phyloP scores from a whole-genome alignment of 2,888 invertebrate genomes.

The Bellardia pandia region DNA sequence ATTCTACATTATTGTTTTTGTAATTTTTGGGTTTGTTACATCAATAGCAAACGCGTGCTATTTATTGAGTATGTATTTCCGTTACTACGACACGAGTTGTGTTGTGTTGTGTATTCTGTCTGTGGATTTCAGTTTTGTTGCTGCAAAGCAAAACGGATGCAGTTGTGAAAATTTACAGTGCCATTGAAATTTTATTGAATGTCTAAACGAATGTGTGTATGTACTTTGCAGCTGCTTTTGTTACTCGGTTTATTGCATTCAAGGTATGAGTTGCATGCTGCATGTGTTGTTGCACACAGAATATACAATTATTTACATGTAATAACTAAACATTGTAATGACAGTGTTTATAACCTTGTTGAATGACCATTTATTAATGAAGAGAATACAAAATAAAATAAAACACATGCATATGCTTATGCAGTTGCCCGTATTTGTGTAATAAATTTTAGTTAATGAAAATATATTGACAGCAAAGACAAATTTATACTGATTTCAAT shows the following conservation, averaged over 20 bases:
- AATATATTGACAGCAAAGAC: slow-evolving; percentile 62
- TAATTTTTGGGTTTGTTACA: slow-evolving; percentile 53
- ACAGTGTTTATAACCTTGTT: slow-evolving; percentile 72
- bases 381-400: not conserved
- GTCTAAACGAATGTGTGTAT: not conserved
- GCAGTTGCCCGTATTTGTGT: slow-evolving; percentile 37
- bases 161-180: slow-evolving; percentile 60
- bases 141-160: slow-evolving; percentile 50
- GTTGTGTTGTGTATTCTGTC: slow-evolving; percentile 4
- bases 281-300: slow-evolving; percentile 29
- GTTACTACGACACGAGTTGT: slow-evolving; percentile 54
- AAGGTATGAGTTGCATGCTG: slow-evolving; percentile 5
- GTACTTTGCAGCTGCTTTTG: slow-evolving; percentile 61
- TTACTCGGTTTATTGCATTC: slow-evolving; percentile 16
- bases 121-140: slow-evolving; percentile 36
- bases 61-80: slow-evolving; percentile 70
- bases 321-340: slow-evolving; percentile 61
- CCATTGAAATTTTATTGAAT: slow-evolving; percentile 51
- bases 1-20: not conserved
- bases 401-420: slow-evolving; percentile 35
- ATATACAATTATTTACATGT: slow-evolving; percentile 66
- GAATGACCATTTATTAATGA: slow-evolving; percentile 67
- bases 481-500: slow-evolving; percentile 52
- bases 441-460: slow-evolving; percentile 64
- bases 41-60: slow-evolving; percentile 66